phyloP scores from a whole-genome alignment of 1,140 invertebrate species.

The Anthonomus grandis region DNA sequence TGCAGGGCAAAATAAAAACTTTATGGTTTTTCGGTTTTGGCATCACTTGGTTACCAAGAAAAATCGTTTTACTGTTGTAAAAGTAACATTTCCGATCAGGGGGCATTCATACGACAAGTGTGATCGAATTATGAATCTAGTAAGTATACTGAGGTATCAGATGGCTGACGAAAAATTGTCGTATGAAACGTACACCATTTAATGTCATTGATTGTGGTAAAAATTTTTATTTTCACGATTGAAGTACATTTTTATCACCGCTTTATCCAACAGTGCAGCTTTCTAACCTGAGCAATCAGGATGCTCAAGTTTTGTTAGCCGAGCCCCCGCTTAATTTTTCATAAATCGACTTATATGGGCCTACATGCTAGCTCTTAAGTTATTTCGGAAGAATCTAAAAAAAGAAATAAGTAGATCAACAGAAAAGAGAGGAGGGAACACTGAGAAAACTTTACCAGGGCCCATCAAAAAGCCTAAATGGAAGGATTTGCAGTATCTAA shows the following conservation, averaged over 20 bases:
- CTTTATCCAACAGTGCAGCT: constrained; percentile 2
- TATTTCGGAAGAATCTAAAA: no score
- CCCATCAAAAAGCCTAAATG: constrained; percentile 13
- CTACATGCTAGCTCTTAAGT: no score
- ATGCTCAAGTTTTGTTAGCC: constrained; percentile 10
- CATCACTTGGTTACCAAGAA: constrained; percentile 22
- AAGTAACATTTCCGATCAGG: constrained; percentile 30
- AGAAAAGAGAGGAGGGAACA: constrained; percentile 5
- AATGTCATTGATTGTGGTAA: constrained; percentile 6
- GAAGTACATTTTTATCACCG: no score
- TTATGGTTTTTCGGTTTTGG: constrained; percentile 27
- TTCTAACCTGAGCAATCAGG: constrained; percentile 3
- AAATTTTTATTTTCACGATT: no score
- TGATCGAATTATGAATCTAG: constrained; percentile 20
- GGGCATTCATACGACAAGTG: constrained; percentile 11
- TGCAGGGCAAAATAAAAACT: constrained; percentile 27
- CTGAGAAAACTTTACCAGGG: constrained; percentile 14
- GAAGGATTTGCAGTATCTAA: constrained; percentile 17
- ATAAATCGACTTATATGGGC: constrained; percentile 6
- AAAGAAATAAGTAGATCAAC: constrained; percentile 7
- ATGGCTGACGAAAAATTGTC: not conserved
- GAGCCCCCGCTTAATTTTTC: constrained; percentile 7
- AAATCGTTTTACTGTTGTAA: constrained; percentile 13
- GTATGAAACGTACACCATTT: constrained; percentile 14
- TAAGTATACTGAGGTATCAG: constrained; percentile 19